Evolutionary conservation across 1,140 invertebrate species (phyloP), one percentile per base, ranked within the genome.

Genomic region (Caenorhabditis brenneri): DNA sequence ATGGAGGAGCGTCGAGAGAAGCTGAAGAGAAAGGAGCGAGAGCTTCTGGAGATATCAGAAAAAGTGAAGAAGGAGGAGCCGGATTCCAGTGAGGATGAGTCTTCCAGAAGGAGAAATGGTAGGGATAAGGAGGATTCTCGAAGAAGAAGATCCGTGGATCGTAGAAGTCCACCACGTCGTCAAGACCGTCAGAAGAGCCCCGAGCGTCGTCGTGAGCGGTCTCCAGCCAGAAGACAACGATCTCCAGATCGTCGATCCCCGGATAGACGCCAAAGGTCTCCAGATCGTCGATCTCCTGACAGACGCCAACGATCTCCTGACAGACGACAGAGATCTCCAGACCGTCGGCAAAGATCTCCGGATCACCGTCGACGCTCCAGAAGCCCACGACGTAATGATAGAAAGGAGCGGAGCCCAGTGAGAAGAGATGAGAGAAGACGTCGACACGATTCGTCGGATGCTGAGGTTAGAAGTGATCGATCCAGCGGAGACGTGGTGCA

Each of bases 21-120:
- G 53, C 15, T 81, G 12, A 36, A 48, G 29, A 33, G n/a, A 22
- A 60, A 51, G 46, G 46, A 36, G 15, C n/a, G 29, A n/a, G 29
- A 55, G 42, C 51, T 58, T 9, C 42, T 81, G 5, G 51, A 10
- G 29, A 31, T n/a, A n/a, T n/a, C 22, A 4, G 36, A 27, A 6
- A 33, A 81, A 39, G 22, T 46, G 6, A 81, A 81, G 24, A 46
- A 81, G 29, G 80, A 60, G 16, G 51, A 39, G 60, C 31, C 58
- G 3, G 6, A 42, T 5, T 65, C 60, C 19, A 42, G 36, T 42
- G 65, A 46, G 24, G 53, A 81, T 31, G 79, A 39, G 24, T 33
- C 5, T 4, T 7, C 24, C 53, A 39, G 79, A 39, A 39, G 60
- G n/a, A 24, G 9, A 5, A 53, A 58, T 7, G 22, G 29, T 15